These are phyloP conservation scores for Pogona vitticeps DNA, from an alignment of 2,113 vertebrate species.

Conservation along the genomic window DNA sequence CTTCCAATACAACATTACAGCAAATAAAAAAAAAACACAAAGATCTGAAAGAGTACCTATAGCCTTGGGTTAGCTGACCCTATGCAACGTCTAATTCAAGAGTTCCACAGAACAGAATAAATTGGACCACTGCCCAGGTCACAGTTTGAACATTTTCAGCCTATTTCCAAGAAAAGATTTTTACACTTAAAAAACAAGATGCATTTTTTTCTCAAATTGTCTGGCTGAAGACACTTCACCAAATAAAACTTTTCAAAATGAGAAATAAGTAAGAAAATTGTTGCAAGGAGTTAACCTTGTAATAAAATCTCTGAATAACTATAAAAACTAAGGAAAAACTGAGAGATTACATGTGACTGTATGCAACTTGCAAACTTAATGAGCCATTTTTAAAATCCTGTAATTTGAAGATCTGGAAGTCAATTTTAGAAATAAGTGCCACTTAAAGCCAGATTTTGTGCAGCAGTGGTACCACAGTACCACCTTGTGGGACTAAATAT, in stretches of 20 bases:
- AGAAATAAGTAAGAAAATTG: slow-evolving; percentile 14
- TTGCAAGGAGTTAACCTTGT: slow-evolving; percentile 23
- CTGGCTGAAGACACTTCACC: not conserved
- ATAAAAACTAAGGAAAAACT: not conserved
- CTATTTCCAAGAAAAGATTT: not conserved
- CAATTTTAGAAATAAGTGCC: not conserved
- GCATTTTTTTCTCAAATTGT: slow-evolving; percentile 15
- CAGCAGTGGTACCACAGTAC: not conserved
- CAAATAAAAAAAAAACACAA: too few species aligned
- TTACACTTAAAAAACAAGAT: not conserved
- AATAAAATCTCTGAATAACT: slow-evolving; percentile 11
- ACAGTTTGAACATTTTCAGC: not conserved
- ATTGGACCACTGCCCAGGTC: not conserved
- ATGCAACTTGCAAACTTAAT: not conserved
- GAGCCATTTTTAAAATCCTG: not conserved
- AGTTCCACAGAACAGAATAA: not conserved
- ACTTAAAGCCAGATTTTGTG: not conserved
- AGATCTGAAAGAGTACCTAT: not conserved
- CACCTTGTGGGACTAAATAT: not conserved
- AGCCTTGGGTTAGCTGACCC: not conserved
- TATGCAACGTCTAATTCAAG: not conserved
- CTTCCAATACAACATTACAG: too few species aligned
- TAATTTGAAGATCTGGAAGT: not conserved
- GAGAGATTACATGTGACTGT: not conserved
- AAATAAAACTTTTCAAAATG: slow-evolving; percentile 29